Conservation (phyloP, 1,140 invertebrate genomes). For the Diabrotica undecimpunctata region DNA sequence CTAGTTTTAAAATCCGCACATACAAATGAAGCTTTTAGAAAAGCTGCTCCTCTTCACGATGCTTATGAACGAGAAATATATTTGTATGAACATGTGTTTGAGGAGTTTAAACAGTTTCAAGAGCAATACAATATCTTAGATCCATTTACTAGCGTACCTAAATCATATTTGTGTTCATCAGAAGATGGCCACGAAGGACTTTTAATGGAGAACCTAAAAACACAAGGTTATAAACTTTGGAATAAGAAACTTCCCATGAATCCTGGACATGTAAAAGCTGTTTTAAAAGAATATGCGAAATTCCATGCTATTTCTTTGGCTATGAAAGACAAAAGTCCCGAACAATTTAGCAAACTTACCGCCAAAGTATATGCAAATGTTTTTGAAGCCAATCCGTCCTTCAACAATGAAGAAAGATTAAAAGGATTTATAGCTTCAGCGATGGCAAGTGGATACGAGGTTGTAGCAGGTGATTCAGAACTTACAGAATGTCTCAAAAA, state of each 20-base stretch:
- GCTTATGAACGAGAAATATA: slow-evolving; percentile 33
- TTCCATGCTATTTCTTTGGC: slow-evolving; percentile 55
- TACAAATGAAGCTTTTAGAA: slow-evolving; percentile 22
- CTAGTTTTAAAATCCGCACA: slow-evolving; percentile 31
- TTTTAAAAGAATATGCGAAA: slow-evolving; percentile 52
- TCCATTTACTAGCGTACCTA: slow-evolving; percentile 34
- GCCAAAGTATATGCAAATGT: slow-evolving; percentile 32
- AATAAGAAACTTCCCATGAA: slow-evolving; percentile 50
- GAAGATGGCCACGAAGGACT: slow-evolving; percentile 47
- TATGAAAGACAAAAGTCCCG: slow-evolving; percentile 47
- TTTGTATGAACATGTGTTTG: slow-evolving; percentile 29
- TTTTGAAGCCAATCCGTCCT: slow-evolving; percentile 21
- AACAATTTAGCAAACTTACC: slow-evolving; percentile 36
- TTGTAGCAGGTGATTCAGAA: slow-evolving; percentile 15
- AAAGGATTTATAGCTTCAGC: slow-evolving; percentile 37
- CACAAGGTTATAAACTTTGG: slow-evolving; percentile 48
- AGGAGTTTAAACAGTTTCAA: slow-evolving; percentile 25
- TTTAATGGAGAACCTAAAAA: slow-evolving; percentile 21
- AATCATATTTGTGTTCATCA: slow-evolving; percentile 42
- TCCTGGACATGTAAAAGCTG: slow-evolving; percentile 47
- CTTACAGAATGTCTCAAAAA: slow-evolving; percentile 23
- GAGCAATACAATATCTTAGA: slow-evolving; percentile 23
- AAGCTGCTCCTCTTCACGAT: slow-evolving; percentile 20
- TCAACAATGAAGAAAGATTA: slow-evolving; percentile 1
- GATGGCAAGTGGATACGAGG: slow-evolving; percentile 19